Evolutionary conservation across 2,797 vertebrate species (phyloP), one percentile per base, ranked within the genome.

Genomic region (Diplodus puntazzo): DNA sequence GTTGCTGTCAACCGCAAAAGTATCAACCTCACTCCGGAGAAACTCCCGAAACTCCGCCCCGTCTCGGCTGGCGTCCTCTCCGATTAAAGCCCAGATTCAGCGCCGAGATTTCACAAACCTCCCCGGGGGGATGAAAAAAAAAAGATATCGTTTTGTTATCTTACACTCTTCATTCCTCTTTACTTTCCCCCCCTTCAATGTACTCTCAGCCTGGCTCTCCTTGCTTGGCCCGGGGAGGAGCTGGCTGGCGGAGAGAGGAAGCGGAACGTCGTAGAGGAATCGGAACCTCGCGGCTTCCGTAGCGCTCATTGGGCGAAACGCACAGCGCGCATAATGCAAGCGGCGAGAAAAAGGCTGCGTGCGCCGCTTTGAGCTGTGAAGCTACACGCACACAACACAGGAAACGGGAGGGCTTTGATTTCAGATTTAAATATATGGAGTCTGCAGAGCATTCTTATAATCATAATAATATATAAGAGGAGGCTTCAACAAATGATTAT

Each of bases 271-370:
- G 80, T 73, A 69, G 43, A 13, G 42, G 52, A 42, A 13, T 65
- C 30, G 4, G 58, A 68, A 61, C 70, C n/a, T 66, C 42, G 0
- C 84, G 82, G 90, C 85, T 79, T 86, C 90, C 91, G 91, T 91
- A 86, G 85, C 17, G 14, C 20, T 50, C 58, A 39, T 13, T 68
- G 48, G 71, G 61, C 50, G 30, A 80, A 71, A 25, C 2, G 17
- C 17, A 39, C 21, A 73, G 34, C 60, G 88, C 83, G 87, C 78
- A 81, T 43, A 79, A 61, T 45, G 17, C 3, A 25, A 10, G 9
- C 11, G 0, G 20, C 12, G 11, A 11, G 11, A 53, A 42, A 58
- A 30, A 27, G 2, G 7, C 17, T 43, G 46, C 30, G 55, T 34
- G 27, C n/a, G 4, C 6, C 0, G 0, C 42, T 8, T 61, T 25